Conservation (phyloP, 2,113 vertebrate species). For the Symphodus melops region DNA sequence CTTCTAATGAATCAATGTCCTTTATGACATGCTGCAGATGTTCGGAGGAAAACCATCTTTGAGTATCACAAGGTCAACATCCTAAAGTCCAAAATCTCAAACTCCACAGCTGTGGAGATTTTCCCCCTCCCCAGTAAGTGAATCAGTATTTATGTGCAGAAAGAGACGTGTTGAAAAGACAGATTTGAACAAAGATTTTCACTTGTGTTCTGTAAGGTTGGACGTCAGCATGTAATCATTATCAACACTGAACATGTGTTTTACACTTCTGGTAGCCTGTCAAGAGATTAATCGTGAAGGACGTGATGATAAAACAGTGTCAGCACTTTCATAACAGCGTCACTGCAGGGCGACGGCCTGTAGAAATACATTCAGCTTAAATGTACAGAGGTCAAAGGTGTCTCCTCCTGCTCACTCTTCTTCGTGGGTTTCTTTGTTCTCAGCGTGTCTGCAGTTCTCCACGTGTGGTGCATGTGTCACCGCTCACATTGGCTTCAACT, state of each 20-base stretch:
- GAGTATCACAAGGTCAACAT: constrained; percentile 97
- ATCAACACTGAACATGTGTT: too few species aligned
- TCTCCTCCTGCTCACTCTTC: constrained; percentile 6
- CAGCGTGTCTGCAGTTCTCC: constrained; percentile 96
- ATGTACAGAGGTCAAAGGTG: not conserved
- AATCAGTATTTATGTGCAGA: not conserved
- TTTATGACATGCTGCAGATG: constrained; percentile 81
- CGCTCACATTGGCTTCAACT: constrained; percentile 96
- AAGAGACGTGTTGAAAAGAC: not conserved
- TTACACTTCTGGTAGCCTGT: not conserved
- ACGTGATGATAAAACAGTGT: not conserved
- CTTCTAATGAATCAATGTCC: not conserved
- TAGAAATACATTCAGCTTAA: not conserved
- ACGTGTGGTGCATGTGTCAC: constrained; percentile 91
- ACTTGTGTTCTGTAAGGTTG: too few species aligned
- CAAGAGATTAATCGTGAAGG: not conserved
- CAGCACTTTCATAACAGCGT: not conserved
- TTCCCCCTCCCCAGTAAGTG: constrained; percentile 93
- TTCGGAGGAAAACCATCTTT: constrained; percentile 95
- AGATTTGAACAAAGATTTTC: not conserved
- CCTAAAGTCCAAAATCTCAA: constrained; percentile 92
- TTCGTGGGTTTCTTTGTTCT: constrained; percentile 22
- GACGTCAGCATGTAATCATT: too few species aligned
- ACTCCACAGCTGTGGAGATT: constrained; percentile 90
- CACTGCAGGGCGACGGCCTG: not conserved